Base-by-base conservation (phyloP, 1,140 invertebrate genomes). In the Thaumatotibia leucotreta region DNA sequence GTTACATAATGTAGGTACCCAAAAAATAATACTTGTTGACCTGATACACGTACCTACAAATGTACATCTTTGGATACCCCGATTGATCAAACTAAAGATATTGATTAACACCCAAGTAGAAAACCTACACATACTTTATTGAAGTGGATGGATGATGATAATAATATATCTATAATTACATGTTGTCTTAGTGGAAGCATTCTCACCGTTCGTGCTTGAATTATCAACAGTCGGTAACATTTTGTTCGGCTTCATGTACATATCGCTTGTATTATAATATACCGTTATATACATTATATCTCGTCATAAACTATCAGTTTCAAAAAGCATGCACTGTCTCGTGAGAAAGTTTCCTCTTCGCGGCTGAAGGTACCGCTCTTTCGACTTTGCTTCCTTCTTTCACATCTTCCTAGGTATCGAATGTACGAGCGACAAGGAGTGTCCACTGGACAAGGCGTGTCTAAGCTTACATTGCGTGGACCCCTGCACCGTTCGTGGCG, bases 351-450 rank as follows among this genome's bases (percentile, higher is more conserved):
- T 93, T 94, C 93, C 93, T 94, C 94, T 94, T 94, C 83, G 84
- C 84, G 88, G 88, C 87, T 91, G 80, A 88, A 89, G 88, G 88
- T 89, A 94, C 93, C 92, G 93, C 94, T 94, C 93, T 94, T 93
- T 94, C 92, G 92, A 92, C 92, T 93, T 92, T 93, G 93, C 93
- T 93, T 94, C 94, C 93, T 93, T 94, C 92, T 93, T 93, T 93
- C 92, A 92, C 92, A 88, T 93, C 92, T 92, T 92, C 91, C 91
- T 94, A 97, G 96, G 96, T 92, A 95, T 95, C 92, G 95, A 97
- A 94, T 98, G 97, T 92, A 95, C 95, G 91, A 95, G 94, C 88
- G 96, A 98, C 93, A 93, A 94, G 92, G 96, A 97, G 92, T 98
- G 97, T 92, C 94, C 96, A 69, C 95, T 95, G 91, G 96, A 97